Evolutionary conservation across 2,113 vertebrate species (phyloP).

Genomic region (Opisthocomus hoazin): DNA sequence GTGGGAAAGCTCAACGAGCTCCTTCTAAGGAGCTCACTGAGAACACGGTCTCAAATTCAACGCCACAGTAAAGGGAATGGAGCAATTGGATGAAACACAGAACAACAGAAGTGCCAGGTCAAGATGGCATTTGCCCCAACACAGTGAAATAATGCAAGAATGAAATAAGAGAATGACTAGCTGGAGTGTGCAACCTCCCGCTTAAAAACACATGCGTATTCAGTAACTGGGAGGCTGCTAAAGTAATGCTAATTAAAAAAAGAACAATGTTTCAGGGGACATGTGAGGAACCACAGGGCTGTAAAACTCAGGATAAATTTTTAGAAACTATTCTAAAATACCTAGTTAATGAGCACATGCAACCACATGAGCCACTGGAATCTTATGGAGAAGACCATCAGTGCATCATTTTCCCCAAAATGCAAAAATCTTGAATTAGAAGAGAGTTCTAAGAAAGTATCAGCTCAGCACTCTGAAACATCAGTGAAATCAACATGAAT

Average conservation of each 20-base stretch:
- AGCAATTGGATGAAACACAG: background rate
- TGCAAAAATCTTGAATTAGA: background rate
- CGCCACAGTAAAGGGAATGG: background rate
- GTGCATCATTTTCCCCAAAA: background rate
- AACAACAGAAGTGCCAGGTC: background rate
- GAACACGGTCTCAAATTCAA: background rate
- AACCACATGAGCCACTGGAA: background rate
- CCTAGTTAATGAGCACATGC: background rate
- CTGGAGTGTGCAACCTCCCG: background rate
- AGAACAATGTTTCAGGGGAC: background rate
- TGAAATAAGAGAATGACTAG: background rate
- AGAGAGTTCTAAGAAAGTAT: background rate
- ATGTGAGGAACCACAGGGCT: background rate
- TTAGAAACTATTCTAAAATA: background rate
- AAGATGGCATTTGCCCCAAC: background rate
- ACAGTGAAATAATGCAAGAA: background rate
- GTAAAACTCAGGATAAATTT: background rate
- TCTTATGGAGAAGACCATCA: background rate
- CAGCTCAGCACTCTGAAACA: background rate
- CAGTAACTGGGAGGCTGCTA: background rate
- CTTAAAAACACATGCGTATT: background rate
- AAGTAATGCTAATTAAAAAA: background rate
- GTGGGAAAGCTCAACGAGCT: background rate
- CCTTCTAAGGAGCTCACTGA: background rate
- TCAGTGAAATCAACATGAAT: background rate